These are phyloP conservation scores for Alosa alosa DNA, from an alignment of 2,113 vertebrate species.

Conservation along the genomic window DNA sequence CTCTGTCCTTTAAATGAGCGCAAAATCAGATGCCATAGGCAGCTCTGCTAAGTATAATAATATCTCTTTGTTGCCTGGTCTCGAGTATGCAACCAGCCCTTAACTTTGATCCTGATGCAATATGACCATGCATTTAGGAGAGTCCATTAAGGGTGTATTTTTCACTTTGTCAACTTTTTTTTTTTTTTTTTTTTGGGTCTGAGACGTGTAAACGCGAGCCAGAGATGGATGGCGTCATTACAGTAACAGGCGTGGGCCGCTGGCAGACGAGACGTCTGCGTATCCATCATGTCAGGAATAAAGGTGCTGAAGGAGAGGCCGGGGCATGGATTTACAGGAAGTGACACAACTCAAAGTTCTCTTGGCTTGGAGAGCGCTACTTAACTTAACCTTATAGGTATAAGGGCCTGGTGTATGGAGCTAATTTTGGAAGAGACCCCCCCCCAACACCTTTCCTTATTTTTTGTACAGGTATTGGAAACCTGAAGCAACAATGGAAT, in stretches of 20 bases:
- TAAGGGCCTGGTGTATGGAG: neutral
- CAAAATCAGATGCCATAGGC: neutral
- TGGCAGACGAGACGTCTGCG: neutral
- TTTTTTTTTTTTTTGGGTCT: too few species aligned
- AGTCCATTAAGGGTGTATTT: conserved; percentile 15
- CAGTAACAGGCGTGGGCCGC: neutral
- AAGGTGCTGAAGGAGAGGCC: neutral
- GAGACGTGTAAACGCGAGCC: neutral
- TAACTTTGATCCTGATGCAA: neutral
- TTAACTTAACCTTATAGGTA: neutral
- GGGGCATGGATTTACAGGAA: neutral
- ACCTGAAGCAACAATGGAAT: neutral
- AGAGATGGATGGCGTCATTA: conserved; percentile 9
- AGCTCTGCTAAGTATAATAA: neutral
- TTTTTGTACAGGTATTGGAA: neutral
- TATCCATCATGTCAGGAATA: conserved; percentile 12
- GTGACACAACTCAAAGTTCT: neutral
- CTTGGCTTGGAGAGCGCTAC: neutral
- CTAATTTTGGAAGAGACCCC: neutral
- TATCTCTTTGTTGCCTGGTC: neutral
- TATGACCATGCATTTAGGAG: neutral
- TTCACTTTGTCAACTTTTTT: conserved; percentile 17
- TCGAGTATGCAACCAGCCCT: neutral
- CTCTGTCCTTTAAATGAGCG: neutral
- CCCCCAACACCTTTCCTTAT: neutral